Evolutionary conservation across 2,888 invertebrate species (phyloP).

Genomic region (Subacronicta megacephala): DNA sequence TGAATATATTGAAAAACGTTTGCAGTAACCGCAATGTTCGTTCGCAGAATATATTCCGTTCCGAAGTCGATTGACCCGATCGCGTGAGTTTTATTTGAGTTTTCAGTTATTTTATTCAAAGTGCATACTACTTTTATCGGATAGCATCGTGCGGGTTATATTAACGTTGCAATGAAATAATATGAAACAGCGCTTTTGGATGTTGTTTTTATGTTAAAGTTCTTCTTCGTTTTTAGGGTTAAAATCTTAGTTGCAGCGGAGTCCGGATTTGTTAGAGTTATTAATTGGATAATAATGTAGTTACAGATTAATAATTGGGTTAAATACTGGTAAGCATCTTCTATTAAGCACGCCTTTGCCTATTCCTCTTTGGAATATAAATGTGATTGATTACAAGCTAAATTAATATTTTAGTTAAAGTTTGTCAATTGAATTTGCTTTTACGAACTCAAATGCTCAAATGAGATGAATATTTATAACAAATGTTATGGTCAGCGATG

Average conservation of each 20-base stretch:
- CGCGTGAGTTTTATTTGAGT: slow-evolving; percentile 3
- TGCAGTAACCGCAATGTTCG: not conserved
- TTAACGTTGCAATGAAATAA: slow-evolving; percentile 30
- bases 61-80: slow-evolving; percentile 19
- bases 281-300: too few relatives aligned
- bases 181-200: slow-evolving; percentile 11
- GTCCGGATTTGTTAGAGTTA: too few relatives aligned
- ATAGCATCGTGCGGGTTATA: slow-evolving; percentile 7
- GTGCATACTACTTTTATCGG: slow-evolving; percentile 25
- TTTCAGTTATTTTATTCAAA: slow-evolving; percentile 39
- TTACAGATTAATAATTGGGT: too few relatives aligned
- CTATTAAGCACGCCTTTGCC: too few relatives aligned
- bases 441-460: not conserved
- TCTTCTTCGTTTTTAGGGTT: too few relatives aligned
- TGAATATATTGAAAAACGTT: not conserved
- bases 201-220: not conserved
- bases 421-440: too few relatives aligned
- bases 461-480: not conserved
- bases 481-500: not conserved
- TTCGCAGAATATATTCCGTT: slow-evolving; percentile 12
- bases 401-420: too few relatives aligned
- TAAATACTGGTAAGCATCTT: too few relatives aligned
- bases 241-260: too few relatives aligned
- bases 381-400: too few relatives aligned
- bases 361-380: too few relatives aligned